These are phyloP conservation scores for Notiomystis cincta DNA, from an alignment of 2,113 vertebrate species.

Conservation along the genomic window DNA sequence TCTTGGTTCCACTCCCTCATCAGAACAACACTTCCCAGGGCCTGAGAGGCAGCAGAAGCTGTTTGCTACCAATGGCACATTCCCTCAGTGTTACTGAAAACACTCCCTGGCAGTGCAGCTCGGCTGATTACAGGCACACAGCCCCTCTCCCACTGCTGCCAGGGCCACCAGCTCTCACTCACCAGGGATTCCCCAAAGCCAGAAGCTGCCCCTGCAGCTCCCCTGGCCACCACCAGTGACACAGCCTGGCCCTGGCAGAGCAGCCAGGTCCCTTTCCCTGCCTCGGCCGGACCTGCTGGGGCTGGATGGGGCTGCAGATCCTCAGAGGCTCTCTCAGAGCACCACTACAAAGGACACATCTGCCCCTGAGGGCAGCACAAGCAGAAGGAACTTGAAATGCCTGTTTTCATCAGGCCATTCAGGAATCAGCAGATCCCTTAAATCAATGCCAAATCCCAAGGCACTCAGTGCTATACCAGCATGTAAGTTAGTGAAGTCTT, in stretches of 20 bases:
- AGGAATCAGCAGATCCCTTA: not conserved
- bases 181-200: not conserved
- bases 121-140: not conserved
- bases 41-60: not conserved
- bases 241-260: not conserved
- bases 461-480: not conserved
- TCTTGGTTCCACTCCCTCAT: not conserved
- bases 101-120: not conserved
- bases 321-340: not conserved
- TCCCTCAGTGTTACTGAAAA: not conserved
- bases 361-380: not conserved
- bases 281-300: rapidly evolving
- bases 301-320: not conserved
- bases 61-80: not conserved
- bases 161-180: not conserved
- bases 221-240: rapidly evolving
- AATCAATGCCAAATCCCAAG: not conserved
- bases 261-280: not conserved
- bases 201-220: not conserved
- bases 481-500: not conserved
- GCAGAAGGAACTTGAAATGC: not conserved
- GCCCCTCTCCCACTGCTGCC: not conserved
- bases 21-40: rapidly evolving
- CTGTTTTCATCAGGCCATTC: not conserved
- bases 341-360: not conserved